Evolutionary conservation across 2,888 invertebrate genomes (phyloP).

Genomic region (Mythimna vitellina): DNA sequence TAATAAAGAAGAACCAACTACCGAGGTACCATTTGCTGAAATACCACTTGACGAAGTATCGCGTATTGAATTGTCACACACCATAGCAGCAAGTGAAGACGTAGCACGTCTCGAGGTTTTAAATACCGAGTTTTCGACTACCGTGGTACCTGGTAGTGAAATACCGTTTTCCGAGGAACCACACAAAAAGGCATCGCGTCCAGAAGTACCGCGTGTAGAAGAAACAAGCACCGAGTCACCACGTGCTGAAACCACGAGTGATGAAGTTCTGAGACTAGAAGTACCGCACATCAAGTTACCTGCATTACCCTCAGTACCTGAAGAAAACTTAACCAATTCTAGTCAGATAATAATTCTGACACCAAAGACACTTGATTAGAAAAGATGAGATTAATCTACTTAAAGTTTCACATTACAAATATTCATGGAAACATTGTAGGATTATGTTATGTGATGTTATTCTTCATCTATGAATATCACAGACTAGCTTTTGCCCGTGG

Average conservation of each 20-base stretch:
- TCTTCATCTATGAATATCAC: no score
- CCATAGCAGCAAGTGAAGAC: not conserved
- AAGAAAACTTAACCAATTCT: constrained; percentile 21
- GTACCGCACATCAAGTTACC: not conserved
- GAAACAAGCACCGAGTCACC: not conserved
- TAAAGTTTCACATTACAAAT: no score
- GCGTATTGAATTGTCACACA: not conserved
- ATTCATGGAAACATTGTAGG: no score
- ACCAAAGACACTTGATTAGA: constrained; percentile 1
- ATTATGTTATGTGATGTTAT: no score
- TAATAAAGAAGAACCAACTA: not conserved
- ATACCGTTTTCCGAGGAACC: not conserved
- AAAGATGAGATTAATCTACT: constrained; percentile 6
- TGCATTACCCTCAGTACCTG: not conserved
- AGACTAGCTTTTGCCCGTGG: no score
- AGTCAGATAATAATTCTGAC: constrained; percentile 16
- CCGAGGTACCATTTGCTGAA: not conserved
- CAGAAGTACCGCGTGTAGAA: not conserved
- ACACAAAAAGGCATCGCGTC: no score
- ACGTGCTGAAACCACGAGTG: accelerated
- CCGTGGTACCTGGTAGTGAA: not conserved
- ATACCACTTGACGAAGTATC: not conserved
- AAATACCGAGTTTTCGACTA: not conserved
- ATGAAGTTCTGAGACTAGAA: not conserved
- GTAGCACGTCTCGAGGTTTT: not conserved